phyloP scores from a whole-genome alignment of 2,888 invertebrate species.

The Tenthredo notha region DNA sequence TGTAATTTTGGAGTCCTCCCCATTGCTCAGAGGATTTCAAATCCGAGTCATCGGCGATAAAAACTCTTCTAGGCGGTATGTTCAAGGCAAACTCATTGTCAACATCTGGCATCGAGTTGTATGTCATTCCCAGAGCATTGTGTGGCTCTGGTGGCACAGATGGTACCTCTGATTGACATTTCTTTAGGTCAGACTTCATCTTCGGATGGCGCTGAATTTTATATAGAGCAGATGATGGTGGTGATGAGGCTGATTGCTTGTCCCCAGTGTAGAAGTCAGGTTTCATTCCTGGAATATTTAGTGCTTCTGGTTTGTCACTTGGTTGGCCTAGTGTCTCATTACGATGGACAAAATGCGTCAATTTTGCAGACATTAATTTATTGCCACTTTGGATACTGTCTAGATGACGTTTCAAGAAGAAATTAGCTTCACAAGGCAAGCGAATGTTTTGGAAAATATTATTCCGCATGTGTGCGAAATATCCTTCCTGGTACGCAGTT shows the following conservation, averaged over 20 bases:
- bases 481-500: slow-evolving; percentile 53
- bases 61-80: background rate
- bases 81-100: background rate
- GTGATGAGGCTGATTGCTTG: background rate
- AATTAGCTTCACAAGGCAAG: slow-evolving; percentile 38
- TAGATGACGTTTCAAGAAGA: slow-evolving; percentile 38
- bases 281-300: too few relatives aligned
- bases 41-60: slow-evolving; percentile 48
- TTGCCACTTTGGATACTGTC: slow-evolving; percentile 49
- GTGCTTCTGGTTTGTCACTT: too few relatives aligned
- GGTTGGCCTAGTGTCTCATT: background rate
- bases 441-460: slow-evolving; percentile 34
- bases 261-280: background rate
- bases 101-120: too few relatives aligned
- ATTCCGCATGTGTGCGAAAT: slow-evolving; percentile 40
- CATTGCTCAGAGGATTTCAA: slow-evolving; percentile 50
- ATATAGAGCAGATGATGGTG: too few relatives aligned
- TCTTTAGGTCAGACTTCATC: too few relatives aligned
- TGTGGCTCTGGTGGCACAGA: too few relatives aligned
- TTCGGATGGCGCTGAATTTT: too few relatives aligned
- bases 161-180: too few relatives aligned
- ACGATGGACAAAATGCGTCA: slow-evolving; percentile 40
- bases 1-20: slow-evolving; percentile 45
- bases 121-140: too few relatives aligned
- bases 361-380: slow-evolving; percentile 41